Conservation (phyloP, 64 coral and sea anemone species). For the Porites australiensis region DNA sequence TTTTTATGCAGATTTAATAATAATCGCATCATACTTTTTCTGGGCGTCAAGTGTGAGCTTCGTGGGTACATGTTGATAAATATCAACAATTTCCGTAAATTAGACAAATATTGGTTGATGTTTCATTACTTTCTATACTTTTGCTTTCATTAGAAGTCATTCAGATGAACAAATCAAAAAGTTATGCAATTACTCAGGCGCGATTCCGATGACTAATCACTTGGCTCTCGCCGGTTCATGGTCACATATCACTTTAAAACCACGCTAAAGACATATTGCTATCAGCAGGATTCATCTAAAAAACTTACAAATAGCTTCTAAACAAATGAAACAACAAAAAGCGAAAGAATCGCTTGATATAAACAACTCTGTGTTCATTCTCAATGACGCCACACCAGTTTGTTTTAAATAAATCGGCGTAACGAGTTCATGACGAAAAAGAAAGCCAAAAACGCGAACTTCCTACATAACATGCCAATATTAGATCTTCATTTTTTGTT, state of each 20-base stretch:
- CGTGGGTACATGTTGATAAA: no score
- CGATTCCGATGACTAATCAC: background rate
- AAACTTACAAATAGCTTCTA: background rate
- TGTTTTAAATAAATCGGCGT: background rate
- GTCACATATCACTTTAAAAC: background rate
- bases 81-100: no score
- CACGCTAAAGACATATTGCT: background rate
- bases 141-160: background rate
- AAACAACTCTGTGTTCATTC: background rate
- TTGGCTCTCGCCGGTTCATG: background rate
- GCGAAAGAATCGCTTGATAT: background rate
- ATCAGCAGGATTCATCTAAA: background rate
- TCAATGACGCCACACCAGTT: background rate
- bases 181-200: background rate
- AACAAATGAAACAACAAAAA: constrained; percentile 1
- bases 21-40: background rate
- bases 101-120: background rate
- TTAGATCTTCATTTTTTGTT: no score
- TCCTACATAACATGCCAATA: background rate
- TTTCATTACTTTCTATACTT: background rate
- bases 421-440: background rate
- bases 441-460: background rate
- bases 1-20: background rate
- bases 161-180: background rate
- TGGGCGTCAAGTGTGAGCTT: background rate